Base-by-base conservation (phyloP, 2,888 invertebrate species). In the Eristalis arbustorum region DNA sequence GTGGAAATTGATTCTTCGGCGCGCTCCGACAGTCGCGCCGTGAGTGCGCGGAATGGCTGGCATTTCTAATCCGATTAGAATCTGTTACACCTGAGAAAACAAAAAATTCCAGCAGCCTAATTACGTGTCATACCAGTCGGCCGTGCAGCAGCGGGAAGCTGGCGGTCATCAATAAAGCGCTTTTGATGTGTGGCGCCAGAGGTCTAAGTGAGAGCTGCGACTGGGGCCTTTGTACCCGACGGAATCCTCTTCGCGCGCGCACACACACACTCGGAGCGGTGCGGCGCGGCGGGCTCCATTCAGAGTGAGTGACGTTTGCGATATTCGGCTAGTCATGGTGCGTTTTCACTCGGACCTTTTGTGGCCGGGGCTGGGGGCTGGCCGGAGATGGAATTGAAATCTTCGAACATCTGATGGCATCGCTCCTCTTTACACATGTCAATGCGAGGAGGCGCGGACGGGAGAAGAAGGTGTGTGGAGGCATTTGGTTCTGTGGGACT, bases 21-120 rank as follows among this genome's bases (percentile, higher is more conserved):
- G 42, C n/a, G 42, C 42, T 18, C 18, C 8, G 49, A 49, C 18
- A 18, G 49, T 18, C 18, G 8, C 31, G 31, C 31, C 31, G 31
- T 31, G 31, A 31, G 28, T 61, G 56, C 23, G 63, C 28, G 64
- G 34, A 75, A 76, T 76, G 63, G 84, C 67, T 74, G 82, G 83
- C 87, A 83, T 83, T 87, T 83, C 87, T 87, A 87, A 87, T 87
- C 83, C 83, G 87, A 87, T 87, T 83, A 87, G 83, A 87, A 87
- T 83, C 82, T 87, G 83, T 87, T 87, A 87, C 83, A 83, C 78
- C 74, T 87, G 87, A 87, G 83, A 79, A 87, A 83, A 87, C 87
- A 87, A 78, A 83, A 87, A 87, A 87, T 87, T 87, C 87, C 87
- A 87, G 87, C 87, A 87, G 87, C 87, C 87, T 87, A 87, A 87